Base-by-base conservation (phyloP, 2,888 invertebrate genomes). In the Ernsta delagoae region DNA sequence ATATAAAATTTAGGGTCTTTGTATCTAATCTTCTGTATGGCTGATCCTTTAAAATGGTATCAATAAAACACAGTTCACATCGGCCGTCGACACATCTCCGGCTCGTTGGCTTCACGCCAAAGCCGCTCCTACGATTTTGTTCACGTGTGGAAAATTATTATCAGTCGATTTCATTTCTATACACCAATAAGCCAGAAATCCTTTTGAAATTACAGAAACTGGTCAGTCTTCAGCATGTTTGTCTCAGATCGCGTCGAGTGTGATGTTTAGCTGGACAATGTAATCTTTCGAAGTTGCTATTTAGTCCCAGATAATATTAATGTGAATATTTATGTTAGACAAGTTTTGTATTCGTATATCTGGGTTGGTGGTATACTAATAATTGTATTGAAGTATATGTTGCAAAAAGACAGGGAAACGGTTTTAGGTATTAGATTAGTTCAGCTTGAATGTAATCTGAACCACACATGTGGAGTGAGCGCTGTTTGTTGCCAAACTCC, bases 401-500 rank as follows among this genome's bases (percentile, higher is more conserved):
- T 7, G 9, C 9, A 56, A 56, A 48, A 50, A 50, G n/a, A n/a
- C 5, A 11, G 3, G 11, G 31, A 11, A 34, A 4, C 34, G 34
- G 4, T 34, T 56, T 34, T 6, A 36, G n/a, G n/a, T n/a, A n/a
- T 31, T n/a, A 6, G n/a, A 56, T 56, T 12, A 56, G 34, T 36
- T n/a, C 7, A 57, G 12, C 48, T 48, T 48, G 12, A 5, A 57
- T 57, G 36, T 57, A n/a, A n/a, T 57, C 36, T 5, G 5, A 3
- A 7, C 3, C 34, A 34, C 16, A 16, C 16, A 50, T 50, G 6
- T 16, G 50, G n/a, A 24, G 4, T 36, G 36, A 4, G 5, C 36
- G 11, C 3, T 36, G 12, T 34, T 12, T 48, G 60, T 36, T 61
- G 16, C 61, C 34, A 50, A 61, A 48, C 48, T 61, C n/a, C 1